Conservation (phyloP, 35 echinoderm and acorn worm genomes). For the Diadema setosum region DNA sequence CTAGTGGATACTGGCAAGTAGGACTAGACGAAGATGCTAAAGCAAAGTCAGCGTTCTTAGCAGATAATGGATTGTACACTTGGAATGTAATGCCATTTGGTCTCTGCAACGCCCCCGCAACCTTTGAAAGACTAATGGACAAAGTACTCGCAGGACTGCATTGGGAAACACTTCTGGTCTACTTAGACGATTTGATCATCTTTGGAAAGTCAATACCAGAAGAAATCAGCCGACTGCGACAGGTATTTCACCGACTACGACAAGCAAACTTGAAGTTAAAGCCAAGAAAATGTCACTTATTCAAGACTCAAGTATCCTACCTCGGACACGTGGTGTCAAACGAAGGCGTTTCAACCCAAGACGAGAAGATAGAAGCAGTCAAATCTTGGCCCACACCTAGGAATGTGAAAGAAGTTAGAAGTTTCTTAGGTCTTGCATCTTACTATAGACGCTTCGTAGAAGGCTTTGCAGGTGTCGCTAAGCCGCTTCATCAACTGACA, state of each 20-base stretch:
- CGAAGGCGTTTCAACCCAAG: constrained; percentile 10
- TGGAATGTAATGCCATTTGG: no score
- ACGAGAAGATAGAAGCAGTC: constrained; percentile 12
- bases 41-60: no score
- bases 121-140: no score
- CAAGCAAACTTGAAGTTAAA: constrained; percentile 39
- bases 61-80: no score
- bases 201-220: constrained; percentile 31
- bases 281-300: constrained; percentile 11
- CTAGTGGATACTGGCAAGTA: no score
- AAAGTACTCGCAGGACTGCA: no score
- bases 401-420: neutral
- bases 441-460: constrained; percentile 49
- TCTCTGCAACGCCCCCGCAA: no score
- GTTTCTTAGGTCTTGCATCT: constrained; percentile 40
- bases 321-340: constrained; percentile 26
- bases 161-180: no score
- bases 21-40: no score
- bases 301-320: constrained; percentile 1
- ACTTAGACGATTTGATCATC: constrained; percentile 51
- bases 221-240: constrained; percentile 14
- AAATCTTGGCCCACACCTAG: constrained; percentile 24
- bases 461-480: no score
- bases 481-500: no score
- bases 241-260: neutral